Evolutionary conservation across 2,797 vertebrate genomes (phyloP).

Genomic region (Microctenopoma lineatum): DNA sequence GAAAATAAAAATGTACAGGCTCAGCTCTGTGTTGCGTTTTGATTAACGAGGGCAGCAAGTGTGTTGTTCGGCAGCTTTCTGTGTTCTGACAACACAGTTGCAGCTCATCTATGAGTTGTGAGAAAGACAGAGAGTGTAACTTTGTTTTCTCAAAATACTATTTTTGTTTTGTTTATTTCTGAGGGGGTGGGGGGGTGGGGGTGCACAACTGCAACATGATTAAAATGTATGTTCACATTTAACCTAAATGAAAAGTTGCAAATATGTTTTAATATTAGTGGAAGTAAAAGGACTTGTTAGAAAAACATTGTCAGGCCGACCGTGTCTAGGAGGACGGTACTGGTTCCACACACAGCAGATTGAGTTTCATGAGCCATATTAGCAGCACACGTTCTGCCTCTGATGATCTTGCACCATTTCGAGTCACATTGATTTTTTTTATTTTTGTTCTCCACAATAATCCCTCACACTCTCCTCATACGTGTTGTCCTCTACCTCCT

Average conservation of each 20-base stretch:
- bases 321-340: neutral
- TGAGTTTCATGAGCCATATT: slow-evolving; percentile 14
- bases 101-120: too few relatives aligned
- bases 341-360: neutral
- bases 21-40: neutral
- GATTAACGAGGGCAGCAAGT: too few relatives aligned
- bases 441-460: slow-evolving; percentile 44
- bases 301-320: neutral
- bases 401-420: slow-evolving; percentile 65
- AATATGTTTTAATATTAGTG: too few relatives aligned
- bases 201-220: too few relatives aligned
- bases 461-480: slow-evolving; percentile 34
- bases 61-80: too few relatives aligned
- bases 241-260: too few relatives aligned
- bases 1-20: neutral
- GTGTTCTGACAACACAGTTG: too few relatives aligned
- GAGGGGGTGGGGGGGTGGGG: too few relatives aligned
- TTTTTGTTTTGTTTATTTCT: too few relatives aligned
- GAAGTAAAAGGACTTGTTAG: neutral
- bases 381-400: slow-evolving; percentile 44
- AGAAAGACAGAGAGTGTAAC: too few relatives aligned
- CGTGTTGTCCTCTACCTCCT: slow-evolving; percentile 36
- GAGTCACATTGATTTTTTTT: slow-evolving; percentile 39
- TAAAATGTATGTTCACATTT: too few relatives aligned
- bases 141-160: too few relatives aligned